Percentiles rank a stretch among this genome's conserved stretches.
Evolutionary conservation across 2,888 invertebrate species (phyloP).

Genomic region (Spodoptera littoralis): DNA sequence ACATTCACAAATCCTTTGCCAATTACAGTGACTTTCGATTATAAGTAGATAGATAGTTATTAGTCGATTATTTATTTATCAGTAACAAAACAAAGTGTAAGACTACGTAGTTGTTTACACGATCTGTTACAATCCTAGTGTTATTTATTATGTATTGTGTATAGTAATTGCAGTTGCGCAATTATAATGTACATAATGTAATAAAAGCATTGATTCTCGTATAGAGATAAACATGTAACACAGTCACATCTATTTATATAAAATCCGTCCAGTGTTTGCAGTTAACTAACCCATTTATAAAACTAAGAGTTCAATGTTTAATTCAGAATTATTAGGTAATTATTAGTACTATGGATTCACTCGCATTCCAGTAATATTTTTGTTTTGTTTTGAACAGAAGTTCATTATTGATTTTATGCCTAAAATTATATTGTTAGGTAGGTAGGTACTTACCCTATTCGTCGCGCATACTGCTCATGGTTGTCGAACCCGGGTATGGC

Average conservation of each 20-base stretch:
- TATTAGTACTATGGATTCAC: slow-evolving; percentile 23
- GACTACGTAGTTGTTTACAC: slow-evolving; percentile 41
- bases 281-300: neutral
- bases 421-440: too few relatives aligned
- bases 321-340: slow-evolving; percentile 17
- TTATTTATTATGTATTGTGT: slow-evolving; percentile 32
- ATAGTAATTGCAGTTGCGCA: slow-evolving; percentile 33
- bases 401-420: too few relatives aligned
- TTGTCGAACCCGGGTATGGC: too few relatives aligned
- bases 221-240: slow-evolving; percentile 23
- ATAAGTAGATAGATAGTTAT: too few relatives aligned
- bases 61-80: slow-evolving; percentile 26
- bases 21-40: neutral
- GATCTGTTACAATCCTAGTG: slow-evolving; percentile 35
- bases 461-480: too few relatives aligned
- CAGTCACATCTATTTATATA: slow-evolving; percentile 15
- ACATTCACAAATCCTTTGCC: neutral
- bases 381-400: too few relatives aligned
- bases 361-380: neutral
- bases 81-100: slow-evolving; percentile 12
- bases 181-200: slow-evolving; percentile 32
- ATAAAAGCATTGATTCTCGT: slow-evolving; percentile 38
- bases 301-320: slow-evolving; percentile 23
- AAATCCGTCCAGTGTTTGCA: neutral
- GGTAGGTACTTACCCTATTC: too few relatives aligned